These are phyloP conservation scores for Chionoecetes opilio DNA, from an alignment of 1,140 invertebrate species.

Conservation along the genomic window DNA sequence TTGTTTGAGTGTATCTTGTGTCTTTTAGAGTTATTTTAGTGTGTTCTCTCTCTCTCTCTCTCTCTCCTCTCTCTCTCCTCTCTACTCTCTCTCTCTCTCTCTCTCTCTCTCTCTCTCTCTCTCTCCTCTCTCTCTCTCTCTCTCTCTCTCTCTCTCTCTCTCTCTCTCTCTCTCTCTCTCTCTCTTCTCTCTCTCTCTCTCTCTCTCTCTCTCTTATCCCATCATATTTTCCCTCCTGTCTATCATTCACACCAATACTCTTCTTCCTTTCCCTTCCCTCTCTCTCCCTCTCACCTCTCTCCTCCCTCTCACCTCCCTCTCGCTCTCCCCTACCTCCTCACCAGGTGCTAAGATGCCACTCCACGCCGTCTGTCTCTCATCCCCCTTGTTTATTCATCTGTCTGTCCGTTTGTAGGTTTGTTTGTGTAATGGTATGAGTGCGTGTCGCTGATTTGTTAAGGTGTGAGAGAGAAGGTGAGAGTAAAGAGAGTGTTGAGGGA, in stretches of 20 bases:
- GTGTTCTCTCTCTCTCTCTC: no score
- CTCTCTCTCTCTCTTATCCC: neutral
- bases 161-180: no score
- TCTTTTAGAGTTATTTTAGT: no score
- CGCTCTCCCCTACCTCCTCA: neutral
- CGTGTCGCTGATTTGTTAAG: neutral
- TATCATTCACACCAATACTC: neutral
- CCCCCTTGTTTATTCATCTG: neutral
- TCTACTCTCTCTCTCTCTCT: no score
- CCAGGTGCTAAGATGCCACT: constrained; percentile 2
- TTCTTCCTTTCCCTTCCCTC: neutral
- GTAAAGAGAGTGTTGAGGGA: neutral
- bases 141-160: no score
- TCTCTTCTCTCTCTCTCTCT: neutral
- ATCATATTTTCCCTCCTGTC: neutral
- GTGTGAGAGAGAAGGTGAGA: neutral
- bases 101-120: no score
- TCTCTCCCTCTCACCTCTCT: neutral
- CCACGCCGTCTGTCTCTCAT: neutral
- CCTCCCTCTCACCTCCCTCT: neutral
- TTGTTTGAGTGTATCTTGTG: no score
- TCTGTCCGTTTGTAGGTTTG: neutral
- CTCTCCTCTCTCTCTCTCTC: no score
- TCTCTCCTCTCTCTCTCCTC: no score
- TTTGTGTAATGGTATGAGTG: neutral